phyloP scores from a whole-genome alignment of 2,113 vertebrate species.

The Hippocampus abdominalis region DNA sequence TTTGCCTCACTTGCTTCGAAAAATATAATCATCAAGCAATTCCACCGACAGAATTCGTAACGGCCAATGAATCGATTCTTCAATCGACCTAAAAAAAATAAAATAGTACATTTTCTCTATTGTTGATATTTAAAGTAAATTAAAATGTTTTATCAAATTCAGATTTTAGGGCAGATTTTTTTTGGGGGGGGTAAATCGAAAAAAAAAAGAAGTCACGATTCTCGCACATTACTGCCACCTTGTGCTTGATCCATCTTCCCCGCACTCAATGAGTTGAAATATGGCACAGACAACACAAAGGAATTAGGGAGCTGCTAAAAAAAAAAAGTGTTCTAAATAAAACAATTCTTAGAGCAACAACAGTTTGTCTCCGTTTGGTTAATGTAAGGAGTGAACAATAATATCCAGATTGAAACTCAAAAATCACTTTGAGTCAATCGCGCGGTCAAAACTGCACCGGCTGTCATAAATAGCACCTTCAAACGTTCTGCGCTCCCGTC shows the following conservation, averaged over 20 bases:
- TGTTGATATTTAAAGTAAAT: background rate
- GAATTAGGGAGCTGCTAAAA: too few relatives aligned
- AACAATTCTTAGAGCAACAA: background rate
- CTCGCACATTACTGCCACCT: background rate
- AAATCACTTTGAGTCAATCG: slow-evolving; percentile 43
- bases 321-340: too few relatives aligned
- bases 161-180: background rate
- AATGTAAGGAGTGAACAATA: slow-evolving; percentile 10
- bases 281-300: too few relatives aligned
- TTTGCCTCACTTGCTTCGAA: background rate
- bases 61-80: background rate
- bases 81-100: too few relatives aligned
- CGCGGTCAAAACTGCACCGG: slow-evolving; percentile 36
- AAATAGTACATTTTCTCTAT: background rate
- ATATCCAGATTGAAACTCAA: slow-evolving; percentile 14
- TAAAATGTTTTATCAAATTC: background rate
- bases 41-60: background rate
- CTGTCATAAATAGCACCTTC: slow-evolving; percentile 44
- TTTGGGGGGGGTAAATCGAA: background rate
- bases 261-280: too few relatives aligned
- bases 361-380: too few relatives aligned
- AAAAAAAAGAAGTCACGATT: background rate
- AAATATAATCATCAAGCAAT: background rate
- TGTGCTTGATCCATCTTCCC: too few relatives aligned
- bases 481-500: slow-evolving; percentile 53